phyloP scores from a whole-genome alignment of 2,888 invertebrate species.

The Eumerus sabulonum region DNA sequence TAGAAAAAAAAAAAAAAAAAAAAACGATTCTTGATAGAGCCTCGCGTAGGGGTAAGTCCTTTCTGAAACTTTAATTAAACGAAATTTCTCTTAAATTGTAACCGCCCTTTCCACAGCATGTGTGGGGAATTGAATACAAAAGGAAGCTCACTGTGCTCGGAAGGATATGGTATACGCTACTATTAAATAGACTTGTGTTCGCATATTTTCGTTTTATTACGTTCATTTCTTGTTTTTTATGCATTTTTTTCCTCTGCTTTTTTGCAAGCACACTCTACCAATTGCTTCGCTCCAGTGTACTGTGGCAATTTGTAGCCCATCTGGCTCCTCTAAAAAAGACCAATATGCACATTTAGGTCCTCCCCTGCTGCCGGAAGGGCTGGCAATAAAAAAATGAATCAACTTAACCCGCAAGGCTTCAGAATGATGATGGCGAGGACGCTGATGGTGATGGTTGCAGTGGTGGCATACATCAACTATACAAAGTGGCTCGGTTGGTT shows the following conservation, averaged over 20 bases:
- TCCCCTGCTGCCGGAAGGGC: slow-evolving; percentile 50
- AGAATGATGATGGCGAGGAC: slow-evolving; percentile 10
- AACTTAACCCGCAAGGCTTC: slow-evolving; percentile 64
- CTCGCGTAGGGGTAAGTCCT: slow-evolving; percentile 17
- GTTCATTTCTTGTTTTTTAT: slow-evolving; percentile 35
- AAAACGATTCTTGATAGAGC: background rate
- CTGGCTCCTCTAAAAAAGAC: slow-evolving; percentile 63
- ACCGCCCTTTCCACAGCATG: slow-evolving; percentile 8
- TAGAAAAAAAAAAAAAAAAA: background rate
- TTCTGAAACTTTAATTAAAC: slow-evolving; percentile 63
- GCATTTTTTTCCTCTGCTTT: too few relatives aligned
- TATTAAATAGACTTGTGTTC: slow-evolving; percentile 69
- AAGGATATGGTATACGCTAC: slow-evolving; percentile 42
- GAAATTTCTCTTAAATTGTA: slow-evolving; percentile 57
- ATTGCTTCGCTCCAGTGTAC: background rate
- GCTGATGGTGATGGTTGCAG: slow-evolving; percentile 4
- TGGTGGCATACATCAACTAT: slow-evolving; percentile 54
- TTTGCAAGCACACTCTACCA: slow-evolving; percentile 35
- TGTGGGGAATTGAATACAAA: slow-evolving; percentile 22
- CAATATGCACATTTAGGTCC: slow-evolving; percentile 67
- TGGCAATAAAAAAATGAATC: slow-evolving; percentile 37
- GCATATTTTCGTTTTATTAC: slow-evolving; percentile 67
- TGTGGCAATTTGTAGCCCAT: slow-evolving; percentile 60
- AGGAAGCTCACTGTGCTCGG: slow-evolving; percentile 9
- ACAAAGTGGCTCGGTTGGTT: slow-evolving; percentile 67